Conservation (phyloP, 2,113 vertebrate species). For the Etia nguti region DNA sequence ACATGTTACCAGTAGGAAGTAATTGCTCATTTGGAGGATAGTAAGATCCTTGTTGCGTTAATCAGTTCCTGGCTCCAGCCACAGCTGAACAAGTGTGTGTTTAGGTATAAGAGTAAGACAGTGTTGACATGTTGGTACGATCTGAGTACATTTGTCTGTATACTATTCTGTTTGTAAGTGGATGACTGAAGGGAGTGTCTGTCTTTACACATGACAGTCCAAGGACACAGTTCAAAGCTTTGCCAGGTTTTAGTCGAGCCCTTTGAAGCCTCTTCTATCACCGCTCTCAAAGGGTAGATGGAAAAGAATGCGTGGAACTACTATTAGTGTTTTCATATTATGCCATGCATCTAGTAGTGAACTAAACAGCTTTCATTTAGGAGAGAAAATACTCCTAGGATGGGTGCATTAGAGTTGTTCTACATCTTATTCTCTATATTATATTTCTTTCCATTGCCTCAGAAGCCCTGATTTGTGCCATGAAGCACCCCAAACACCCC, state of each 20-base stretch:
- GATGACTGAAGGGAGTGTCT: constrained; percentile 33
- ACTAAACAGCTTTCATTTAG: neutral
- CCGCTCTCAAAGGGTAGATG: constrained; percentile 21
- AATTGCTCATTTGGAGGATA: constrained; percentile 9
- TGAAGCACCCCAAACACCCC: constrained; percentile 6
- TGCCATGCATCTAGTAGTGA: neutral
- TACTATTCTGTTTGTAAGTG: constrained; percentile 33
- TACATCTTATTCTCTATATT: neutral
- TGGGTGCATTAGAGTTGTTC: neutral
- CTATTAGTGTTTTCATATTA: neutral
- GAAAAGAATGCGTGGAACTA: neutral
- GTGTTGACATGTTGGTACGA: constrained; percentile 2
- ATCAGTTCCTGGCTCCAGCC: neutral
- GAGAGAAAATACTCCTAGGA: constrained; percentile 1
- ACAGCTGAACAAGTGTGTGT: neutral
- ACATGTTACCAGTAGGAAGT: neutral
- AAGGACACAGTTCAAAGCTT: constrained; percentile 62
- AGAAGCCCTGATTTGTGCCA: neutral
- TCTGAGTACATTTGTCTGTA: constrained; percentile 15
- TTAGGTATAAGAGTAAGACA: neutral
- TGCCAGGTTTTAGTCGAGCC: constrained; percentile 38
- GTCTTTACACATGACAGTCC: constrained; percentile 38
- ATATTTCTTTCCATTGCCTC: neutral
- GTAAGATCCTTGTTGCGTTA: neutral
- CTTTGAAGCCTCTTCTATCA: constrained; percentile 59